These are phyloP conservation scores for Patiria miniata DNA, from an alignment of 35 echinoderm and acorn worm species.

Conservation along the genomic window DNA sequence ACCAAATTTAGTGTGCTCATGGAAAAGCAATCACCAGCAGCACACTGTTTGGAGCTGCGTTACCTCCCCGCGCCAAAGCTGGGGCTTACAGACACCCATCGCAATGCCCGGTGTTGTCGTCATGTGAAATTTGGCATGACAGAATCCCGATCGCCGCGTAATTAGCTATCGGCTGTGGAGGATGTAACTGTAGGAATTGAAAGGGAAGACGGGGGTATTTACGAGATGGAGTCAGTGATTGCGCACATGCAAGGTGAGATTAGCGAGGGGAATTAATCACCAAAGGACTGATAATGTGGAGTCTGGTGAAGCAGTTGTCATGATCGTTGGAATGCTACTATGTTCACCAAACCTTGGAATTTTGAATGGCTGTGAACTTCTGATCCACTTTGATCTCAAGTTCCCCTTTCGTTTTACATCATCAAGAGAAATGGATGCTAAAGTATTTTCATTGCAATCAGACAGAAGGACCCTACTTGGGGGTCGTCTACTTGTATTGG, in stretches of 20 bases:
- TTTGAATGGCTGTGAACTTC: too few species aligned
- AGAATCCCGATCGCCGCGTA: background rate
- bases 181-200: background rate
- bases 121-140: background rate
- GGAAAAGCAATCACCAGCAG: conserved; percentile 16
- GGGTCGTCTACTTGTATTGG: too few species aligned
- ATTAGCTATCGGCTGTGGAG: background rate
- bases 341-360: too few species aligned
- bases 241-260: conserved; percentile 12
- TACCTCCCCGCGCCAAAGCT: background rate
- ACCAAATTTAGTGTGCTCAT: conserved; percentile 6
- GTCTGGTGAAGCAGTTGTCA: too few species aligned
- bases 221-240: conserved; percentile 3
- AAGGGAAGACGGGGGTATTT: background rate
- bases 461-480: too few species aligned
- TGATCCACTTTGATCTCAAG: too few species aligned
- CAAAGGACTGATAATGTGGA: too few species aligned
- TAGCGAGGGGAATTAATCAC: too few species aligned
- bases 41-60: conserved; percentile 15
- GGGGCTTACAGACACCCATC: conserved; percentile 10
- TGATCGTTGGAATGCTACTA: too few species aligned
- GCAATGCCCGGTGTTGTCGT: background rate
- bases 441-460: too few species aligned
- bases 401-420: too few species aligned
- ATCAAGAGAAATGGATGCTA: too few species aligned